phyloP scores from a whole-genome alignment of 1,140 invertebrate genomes.

The Bombyx mandarina region DNA sequence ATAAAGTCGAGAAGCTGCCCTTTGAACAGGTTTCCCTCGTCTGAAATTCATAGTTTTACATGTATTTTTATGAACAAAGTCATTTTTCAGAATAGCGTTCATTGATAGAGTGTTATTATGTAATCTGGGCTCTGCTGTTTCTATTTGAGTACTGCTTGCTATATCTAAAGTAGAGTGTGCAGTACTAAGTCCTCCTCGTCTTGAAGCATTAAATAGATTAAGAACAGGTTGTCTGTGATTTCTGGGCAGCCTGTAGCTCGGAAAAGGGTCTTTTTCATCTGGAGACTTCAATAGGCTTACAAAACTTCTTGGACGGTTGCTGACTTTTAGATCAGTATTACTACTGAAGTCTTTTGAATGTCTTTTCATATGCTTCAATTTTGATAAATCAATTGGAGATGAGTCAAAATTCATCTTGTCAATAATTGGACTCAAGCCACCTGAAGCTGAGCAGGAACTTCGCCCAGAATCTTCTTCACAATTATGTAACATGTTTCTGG shows the following conservation, averaged over 20 bases:
- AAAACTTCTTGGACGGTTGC: slow-evolving; percentile 48
- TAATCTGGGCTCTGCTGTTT: slow-evolving; percentile 25
- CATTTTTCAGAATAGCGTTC: slow-evolving; percentile 31
- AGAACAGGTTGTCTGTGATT: slow-evolving; percentile 41
- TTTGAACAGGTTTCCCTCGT: slow-evolving; percentile 77
- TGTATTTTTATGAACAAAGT: slow-evolving; percentile 9
- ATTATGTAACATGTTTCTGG: slow-evolving; percentile 43
- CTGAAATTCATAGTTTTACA: slow-evolving; percentile 41
- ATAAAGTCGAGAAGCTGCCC: slow-evolving; percentile 80
- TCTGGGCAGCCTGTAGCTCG: slow-evolving; percentile 41
- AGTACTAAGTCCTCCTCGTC: slow-evolving; percentile 59
- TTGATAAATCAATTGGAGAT: slow-evolving; percentile 10
- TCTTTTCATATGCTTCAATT: slow-evolving; percentile 12
- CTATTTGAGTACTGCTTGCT: slow-evolving; percentile 60
- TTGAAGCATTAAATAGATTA: slow-evolving; percentile 46
- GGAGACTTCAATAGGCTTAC: slow-evolving; percentile 59
- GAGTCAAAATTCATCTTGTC: slow-evolving; percentile 22
- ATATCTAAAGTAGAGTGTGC: slow-evolving; percentile 66
- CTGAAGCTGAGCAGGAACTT: slow-evolving; percentile 63
- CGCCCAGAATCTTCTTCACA: slow-evolving; percentile 66
- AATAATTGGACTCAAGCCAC: slow-evolving; percentile 38
- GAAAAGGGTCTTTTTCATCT: slow-evolving; percentile 57
- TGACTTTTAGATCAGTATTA: slow-evolving; percentile 64
- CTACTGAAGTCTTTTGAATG: slow-evolving; percentile 46
- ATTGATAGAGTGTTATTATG: slow-evolving; percentile 42